These are phyloP conservation scores for Lordiphosa stackelbergi DNA, from an alignment of 1,140 invertebrate species.

Conservation along the genomic window DNA sequence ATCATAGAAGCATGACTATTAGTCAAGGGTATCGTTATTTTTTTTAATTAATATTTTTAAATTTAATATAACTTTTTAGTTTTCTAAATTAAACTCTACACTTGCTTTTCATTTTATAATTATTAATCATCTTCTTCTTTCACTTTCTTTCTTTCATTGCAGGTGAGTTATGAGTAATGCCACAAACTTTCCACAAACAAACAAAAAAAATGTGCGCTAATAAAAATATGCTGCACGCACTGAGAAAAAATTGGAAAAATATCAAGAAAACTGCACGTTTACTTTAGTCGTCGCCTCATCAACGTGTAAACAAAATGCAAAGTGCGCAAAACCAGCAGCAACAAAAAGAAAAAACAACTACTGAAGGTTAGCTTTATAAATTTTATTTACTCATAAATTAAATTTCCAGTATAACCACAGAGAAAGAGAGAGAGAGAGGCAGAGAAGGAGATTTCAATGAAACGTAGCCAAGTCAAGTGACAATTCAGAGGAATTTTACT, in stretches of 20 bases:
- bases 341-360: conserved; percentile 27
- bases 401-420: conserved; percentile 34
- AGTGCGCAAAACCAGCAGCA: conserved; percentile 38
- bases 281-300: conserved; percentile 34
- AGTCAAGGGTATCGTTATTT: no score
- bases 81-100: neutral
- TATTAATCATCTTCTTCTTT: conserved; percentile 7
- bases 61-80: no score
- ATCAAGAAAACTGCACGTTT: conserved; percentile 27
- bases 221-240: conserved; percentile 21
- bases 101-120: conserved; percentile 1
- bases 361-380: conserved; percentile 59
- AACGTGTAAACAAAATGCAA: conserved; percentile 63
- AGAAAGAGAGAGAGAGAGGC: neutral
- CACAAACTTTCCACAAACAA: conserved; percentile 21
- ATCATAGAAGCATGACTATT: no score
- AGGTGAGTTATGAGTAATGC: conserved; percentile 48
- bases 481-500: neutral
- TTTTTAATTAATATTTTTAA: no score
- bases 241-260: conserved; percentile 18
- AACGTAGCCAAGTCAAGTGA: conserved; percentile 34
- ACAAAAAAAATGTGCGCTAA: conserved; percentile 27
- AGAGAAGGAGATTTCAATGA: conserved; percentile 43
- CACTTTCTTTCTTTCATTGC: conserved; percentile 45
- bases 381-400: conserved; percentile 63